Evolutionary conservation across 2,113 vertebrate genomes (phyloP), one percentile per base, ranked within the genome.

Genomic region (Channa maculata): DNA sequence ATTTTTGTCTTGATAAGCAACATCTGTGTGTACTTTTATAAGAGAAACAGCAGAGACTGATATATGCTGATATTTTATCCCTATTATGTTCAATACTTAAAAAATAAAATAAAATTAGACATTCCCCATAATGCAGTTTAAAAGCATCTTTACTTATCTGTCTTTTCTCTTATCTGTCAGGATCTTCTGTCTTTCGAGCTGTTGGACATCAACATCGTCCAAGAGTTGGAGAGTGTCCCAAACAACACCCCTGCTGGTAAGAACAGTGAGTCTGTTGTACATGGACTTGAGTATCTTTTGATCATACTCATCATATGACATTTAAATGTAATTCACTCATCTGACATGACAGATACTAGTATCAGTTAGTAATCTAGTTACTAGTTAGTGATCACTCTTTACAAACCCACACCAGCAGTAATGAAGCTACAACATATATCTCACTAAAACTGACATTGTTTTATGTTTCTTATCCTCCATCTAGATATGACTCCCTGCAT

Each of bases 191-290:
- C 97, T 41, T 99, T 99, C 84, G 97, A 99, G 85, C 86, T 99
- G 60, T 67, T 99, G 90, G 98, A 99, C 73, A 99, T 99, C 54
- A 99, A 99, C 91, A 99, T 99, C 33, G 97, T 99, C n/a, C 98
- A 98, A 85, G 98, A 99, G 75, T 74, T 99, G 91, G 98, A 99
- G 90, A 94, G 94, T 51, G 98, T 96, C 50, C 97, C 98, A 4
- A 97, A 97, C 88, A 98, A 97, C 81, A 97, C 96, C 8, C 96
- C 98, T 44, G 96, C 96, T 71, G 97, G 98, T 98, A 83, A 87
- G 87, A 74, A 24, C 9, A 59, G 4, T 52, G 71, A 37, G 4
- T 33, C 4, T 62, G 11, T 46, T 46, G 6, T 14, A 36, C 14
- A 12, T 37, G 48, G n/a, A 59, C 36, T 24, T 7, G 9, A 46